Conservation (phyloP, 2,888 invertebrate genomes). For the Norana najaformis region DNA sequence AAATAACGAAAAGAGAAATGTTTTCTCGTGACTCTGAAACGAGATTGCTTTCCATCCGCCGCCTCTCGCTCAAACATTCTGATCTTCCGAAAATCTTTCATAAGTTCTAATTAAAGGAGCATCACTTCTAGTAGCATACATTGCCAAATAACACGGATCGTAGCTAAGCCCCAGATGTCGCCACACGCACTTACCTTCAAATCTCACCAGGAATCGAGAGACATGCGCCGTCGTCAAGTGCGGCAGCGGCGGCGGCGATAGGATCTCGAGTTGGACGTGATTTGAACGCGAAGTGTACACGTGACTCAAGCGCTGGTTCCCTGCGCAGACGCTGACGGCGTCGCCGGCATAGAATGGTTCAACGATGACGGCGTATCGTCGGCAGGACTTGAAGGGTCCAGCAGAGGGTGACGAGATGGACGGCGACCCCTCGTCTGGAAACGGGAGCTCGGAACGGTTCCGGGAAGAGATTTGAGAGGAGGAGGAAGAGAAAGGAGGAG, state of each 20-base stretch:
- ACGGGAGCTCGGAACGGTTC: background rate
- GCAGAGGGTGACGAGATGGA: background rate
- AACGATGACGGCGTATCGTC: slow-evolving; percentile 1
- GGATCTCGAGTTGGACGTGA: slow-evolving; percentile 30
- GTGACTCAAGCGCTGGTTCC: slow-evolving; percentile 25
- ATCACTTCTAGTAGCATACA: background rate
- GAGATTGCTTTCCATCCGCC: background rate
- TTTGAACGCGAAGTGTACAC: slow-evolving; percentile 32
- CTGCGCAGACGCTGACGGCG: slow-evolving; percentile 27
- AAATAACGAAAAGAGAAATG: background rate
- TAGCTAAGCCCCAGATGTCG: background rate
- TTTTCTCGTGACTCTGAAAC: background rate
- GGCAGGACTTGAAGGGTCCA: slow-evolving; percentile 17
- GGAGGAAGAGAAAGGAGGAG: background rate
- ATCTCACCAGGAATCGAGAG: background rate
- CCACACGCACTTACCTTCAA: background rate
- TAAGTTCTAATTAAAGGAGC: background rate
- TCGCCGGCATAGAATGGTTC: slow-evolving; percentile 6
- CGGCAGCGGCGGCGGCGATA: background rate
- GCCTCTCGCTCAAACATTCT: background rate
- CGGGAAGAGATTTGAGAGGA: background rate
- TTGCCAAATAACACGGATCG: background rate
- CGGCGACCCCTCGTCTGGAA: background rate
- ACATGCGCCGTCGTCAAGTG: background rate
- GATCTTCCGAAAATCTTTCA: background rate